A percentile compares a stretch with the other conserved stretches of the same genome.
phyloP scores from a whole-genome alignment of 2,888 invertebrate genomes.

The Drosophila mettleri region DNA sequence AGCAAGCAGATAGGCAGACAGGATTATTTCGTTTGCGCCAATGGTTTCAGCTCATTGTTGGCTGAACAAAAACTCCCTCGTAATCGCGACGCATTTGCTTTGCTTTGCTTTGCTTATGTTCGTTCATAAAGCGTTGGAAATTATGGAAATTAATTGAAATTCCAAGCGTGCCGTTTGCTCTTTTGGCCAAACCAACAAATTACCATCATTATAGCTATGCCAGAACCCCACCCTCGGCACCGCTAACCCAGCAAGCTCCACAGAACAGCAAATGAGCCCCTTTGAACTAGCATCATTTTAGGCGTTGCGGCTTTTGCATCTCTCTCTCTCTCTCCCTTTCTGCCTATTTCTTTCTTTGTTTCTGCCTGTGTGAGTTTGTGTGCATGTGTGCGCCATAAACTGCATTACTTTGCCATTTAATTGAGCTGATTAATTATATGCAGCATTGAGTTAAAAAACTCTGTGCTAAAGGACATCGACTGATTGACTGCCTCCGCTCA shows the following conservation, averaged over 20 bases:
- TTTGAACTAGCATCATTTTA: constrained; percentile 67
- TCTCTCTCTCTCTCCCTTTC: constrained; percentile 8
- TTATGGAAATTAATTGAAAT: constrained; percentile 85
- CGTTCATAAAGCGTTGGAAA: constrained; percentile 80
- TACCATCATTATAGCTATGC: constrained; percentile 81
- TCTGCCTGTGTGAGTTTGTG: constrained; percentile 3
- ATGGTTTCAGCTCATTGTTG: constrained; percentile 28
- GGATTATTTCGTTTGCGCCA: constrained; percentile 8
- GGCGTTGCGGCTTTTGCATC: constrained; percentile 42
- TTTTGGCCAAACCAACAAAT: constrained; percentile 84
- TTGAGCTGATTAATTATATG: constrained; percentile 66
- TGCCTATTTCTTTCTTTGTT: constrained; percentile 6
- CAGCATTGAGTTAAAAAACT: constrained; percentile 13
- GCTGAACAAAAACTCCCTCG: constrained; percentile 47
- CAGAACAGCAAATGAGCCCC: constrained; percentile 48
- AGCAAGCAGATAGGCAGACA: background rate
- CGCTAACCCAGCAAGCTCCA: background rate
- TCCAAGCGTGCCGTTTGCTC: constrained; percentile 84
- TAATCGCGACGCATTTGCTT: constrained; percentile 53
- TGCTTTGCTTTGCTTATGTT: constrained; percentile 55
- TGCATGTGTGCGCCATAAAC: constrained; percentile 25
- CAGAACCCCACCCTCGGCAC: constrained; percentile 6
- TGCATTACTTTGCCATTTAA: constrained; percentile 53
- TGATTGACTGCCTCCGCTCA: constrained; percentile 64
- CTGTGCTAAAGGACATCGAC: constrained; percentile 20